These are phyloP conservation scores for Tragopan temminckii DNA, from an alignment of 2,797 vertebrate species.

Conservation along the genomic window DNA sequence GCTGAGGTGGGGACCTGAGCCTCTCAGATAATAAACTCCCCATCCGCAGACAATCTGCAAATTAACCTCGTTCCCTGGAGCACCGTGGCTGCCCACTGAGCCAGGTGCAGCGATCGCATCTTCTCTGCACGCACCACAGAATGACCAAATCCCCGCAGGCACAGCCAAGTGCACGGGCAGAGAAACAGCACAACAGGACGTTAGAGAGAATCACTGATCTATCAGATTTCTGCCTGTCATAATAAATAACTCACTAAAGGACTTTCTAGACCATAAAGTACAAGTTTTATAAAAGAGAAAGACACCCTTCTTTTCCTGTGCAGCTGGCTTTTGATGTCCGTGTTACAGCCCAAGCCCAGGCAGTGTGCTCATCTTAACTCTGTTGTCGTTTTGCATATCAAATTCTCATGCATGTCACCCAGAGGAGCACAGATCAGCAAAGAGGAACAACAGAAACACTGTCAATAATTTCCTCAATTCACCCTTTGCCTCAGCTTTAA, in stretches of 20 bases:
- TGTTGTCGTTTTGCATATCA: neutral
- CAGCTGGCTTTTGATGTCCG: neutral
- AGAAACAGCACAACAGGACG: neutral
- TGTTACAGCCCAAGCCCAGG: neutral
- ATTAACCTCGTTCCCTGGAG: neutral
- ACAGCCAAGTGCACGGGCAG: rapidly evolving
- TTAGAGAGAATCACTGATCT: neutral
- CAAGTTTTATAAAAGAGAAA: neutral
- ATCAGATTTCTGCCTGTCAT: neutral
- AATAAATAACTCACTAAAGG: neutral
- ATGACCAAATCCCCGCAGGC: rapidly evolving
- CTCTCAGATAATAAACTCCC: neutral
- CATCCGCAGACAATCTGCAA: neutral
- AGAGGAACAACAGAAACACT: neutral
- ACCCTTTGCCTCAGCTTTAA: neutral
- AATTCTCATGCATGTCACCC: neutral
- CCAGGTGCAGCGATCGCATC: neutral
- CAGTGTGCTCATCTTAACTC: neutral
- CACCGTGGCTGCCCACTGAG: neutral
- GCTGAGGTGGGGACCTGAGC: neutral
- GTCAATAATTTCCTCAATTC: neutral
- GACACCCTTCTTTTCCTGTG: neutral
- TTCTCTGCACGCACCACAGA: neutral
- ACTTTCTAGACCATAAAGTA: neutral
- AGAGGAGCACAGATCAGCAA: neutral